A percentile compares a stretch with the other conserved stretches of the same genome.
phyloP scores from a whole-genome alignment of 2,797 vertebrate genomes.

The Lindbergichthys nudifrons region DNA sequence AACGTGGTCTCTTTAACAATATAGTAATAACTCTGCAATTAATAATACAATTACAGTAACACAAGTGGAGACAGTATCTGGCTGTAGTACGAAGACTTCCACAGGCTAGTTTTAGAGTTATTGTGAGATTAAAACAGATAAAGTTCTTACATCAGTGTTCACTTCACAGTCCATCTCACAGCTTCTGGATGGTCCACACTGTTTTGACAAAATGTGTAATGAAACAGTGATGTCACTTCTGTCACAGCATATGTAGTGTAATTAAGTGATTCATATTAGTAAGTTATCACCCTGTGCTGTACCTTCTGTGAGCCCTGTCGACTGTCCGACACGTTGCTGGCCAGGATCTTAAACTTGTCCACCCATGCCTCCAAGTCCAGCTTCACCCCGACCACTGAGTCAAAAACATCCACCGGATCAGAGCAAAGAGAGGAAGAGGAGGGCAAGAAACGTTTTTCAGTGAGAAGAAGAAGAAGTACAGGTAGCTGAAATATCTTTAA shows the following conservation, averaged over 20 bases:
- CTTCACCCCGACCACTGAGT: slow-evolving; percentile 95
- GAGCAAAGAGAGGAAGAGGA: neutral
- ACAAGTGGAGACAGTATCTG: neutral
- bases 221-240: neutral
- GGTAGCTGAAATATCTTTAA: neutral
- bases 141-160: slow-evolving; percentile 92
- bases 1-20: too few relatives aligned
- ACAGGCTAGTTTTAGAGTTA: neutral
- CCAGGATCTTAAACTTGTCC: slow-evolving; percentile 98
- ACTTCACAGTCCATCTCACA: slow-evolving; percentile 99
- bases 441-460: slow-evolving; percentile 11
- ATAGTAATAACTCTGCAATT: neutral
- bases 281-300: neutral
- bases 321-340: slow-evolving; percentile 95
- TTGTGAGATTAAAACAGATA: slow-evolving; percentile 9
- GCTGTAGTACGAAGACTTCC: neutral
- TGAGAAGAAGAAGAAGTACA: slow-evolving; percentile 7
- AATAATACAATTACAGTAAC: neutral
- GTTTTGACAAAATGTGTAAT: slow-evolving; percentile 43
- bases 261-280: neutral
- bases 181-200: slow-evolving; percentile 95
- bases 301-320: slow-evolving; percentile 91
- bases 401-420: slow-evolving; percentile 14
- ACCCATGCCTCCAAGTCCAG: slow-evolving; percentile 98
- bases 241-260: neutral